phyloP scores from a whole-genome alignment of 1,140 invertebrate species.

The Andricus grossulariae region DNA sequence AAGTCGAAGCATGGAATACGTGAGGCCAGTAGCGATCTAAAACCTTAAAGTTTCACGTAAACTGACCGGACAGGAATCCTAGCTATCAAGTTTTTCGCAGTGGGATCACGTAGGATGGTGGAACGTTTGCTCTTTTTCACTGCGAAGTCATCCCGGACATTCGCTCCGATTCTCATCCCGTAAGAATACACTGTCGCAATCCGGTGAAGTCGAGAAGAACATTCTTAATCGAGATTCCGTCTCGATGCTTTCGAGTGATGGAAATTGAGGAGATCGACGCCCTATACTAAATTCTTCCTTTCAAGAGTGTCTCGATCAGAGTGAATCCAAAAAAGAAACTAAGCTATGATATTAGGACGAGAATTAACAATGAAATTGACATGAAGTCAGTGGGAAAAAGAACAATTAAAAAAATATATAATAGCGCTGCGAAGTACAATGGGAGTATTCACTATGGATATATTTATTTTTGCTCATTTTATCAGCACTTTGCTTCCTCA shows the following conservation, averaged over 20 bases:
- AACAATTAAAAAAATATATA: too few species aligned
- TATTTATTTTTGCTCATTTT: too few species aligned
- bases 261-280: constrained; percentile 19
- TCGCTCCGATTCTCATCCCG: constrained; percentile 22
- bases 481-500: too few species aligned
- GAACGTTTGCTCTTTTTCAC: constrained; percentile 10
- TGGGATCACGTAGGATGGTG: constrained; percentile 15
- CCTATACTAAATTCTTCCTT: constrained; percentile 23
- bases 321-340: neutral
- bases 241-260: constrained; percentile 12
- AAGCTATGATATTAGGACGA: neutral
- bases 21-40: constrained; percentile 10
- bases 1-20: constrained; percentile 12
- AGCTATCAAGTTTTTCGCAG: constrained; percentile 11
- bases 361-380: neutral
- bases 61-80: constrained; percentile 26
- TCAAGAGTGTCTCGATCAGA: constrained; percentile 18
- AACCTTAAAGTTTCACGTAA: constrained; percentile 18
- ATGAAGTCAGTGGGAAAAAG: neutral
- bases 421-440: too few species aligned
- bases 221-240: constrained; percentile 28
- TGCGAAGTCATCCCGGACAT: constrained; percentile 15
- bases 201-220: constrained; percentile 18
- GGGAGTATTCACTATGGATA: too few species aligned
- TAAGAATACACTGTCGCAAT: constrained; percentile 22